Base-by-base conservation (phyloP, 1,140 invertebrate genomes). In the Bradynema listronoti region DNA sequence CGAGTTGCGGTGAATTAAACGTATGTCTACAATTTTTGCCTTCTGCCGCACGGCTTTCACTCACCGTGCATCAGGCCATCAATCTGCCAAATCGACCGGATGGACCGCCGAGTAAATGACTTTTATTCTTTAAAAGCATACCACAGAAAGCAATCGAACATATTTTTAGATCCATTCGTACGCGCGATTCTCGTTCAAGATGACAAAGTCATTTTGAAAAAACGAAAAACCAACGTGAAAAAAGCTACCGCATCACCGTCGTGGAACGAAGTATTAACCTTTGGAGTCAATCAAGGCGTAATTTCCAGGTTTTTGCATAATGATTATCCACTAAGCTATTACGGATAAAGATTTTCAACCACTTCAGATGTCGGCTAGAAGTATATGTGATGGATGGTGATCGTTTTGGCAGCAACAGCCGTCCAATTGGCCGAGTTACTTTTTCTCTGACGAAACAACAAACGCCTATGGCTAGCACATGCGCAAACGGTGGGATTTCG, bases 191-290 rank as follows among this genome's bases (percentile, higher is more conserved):
- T 61, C 29, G 34, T 61, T 27, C 36, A 42, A 32, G 58, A 61
- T 9, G 58, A 61, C 39, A 63, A 60, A 19, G 58, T 39, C 32
- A 43, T 61, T 41, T 49, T 61, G 63, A 61, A 61, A 22, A 61
- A 63, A 33, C 58, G 58, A 43, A 61, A 61, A 34, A 61, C 30
- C 33, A 62, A 24, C 24, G 59, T 49, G 14, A 30, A 42, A n/a
- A 61, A 65, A 30, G 16, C 39, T n/a, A 63, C 58, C 0, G 33
- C 14, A 22, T 41, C 58, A 29, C 58, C 58, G 22, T 34, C 29
- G 32, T 61, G 58, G 58, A 63, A 61, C 46, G 58, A 61, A 34
- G 58, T 59, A 19, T 14, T 63, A 11, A 57, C 55, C 2, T 63
- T 58, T 58, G 25, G 4, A 5, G 39, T 63, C 2, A 27, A 58